Evolutionary conservation across 2,888 invertebrate genomes (phyloP).

Genomic region (Lepidochrysops patricia): DNA sequence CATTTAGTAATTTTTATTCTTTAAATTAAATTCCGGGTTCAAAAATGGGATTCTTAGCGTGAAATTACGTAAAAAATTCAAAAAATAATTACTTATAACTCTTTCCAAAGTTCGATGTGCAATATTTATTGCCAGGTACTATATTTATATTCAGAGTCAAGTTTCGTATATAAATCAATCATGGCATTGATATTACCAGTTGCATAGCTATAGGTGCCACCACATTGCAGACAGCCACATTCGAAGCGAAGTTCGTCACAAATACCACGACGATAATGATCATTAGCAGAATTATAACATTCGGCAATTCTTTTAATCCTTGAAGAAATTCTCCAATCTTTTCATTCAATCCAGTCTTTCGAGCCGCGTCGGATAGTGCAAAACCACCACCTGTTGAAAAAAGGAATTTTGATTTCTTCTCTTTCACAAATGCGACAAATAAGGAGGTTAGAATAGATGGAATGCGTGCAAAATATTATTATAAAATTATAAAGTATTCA

Average conservation of each 20-base stretch:
- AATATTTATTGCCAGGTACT: no score
- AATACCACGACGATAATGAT: constrained; percentile 38
- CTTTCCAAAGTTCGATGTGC: no score
- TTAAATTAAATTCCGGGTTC: no score
- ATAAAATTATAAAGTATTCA: no score
- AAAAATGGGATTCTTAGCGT: no score
- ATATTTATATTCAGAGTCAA: no score
- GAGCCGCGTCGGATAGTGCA: constrained; percentile 42
- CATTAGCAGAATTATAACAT: constrained; percentile 32
- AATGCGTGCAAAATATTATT: no score
- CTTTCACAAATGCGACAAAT: no score
- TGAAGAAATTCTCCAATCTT: constrained; percentile 37
- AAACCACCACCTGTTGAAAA: constrained; percentile 46
- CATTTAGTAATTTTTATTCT: no score
- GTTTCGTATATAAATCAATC: no score
- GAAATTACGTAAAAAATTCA: no score
- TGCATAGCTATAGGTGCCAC: constrained; percentile 51
- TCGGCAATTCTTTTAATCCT: constrained; percentile 31
- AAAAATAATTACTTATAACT: not conserved
- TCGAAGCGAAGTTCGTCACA: constrained; percentile 57
- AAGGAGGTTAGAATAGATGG: no score
- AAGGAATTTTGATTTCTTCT: not conserved
- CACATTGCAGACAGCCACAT: constrained; percentile 53
- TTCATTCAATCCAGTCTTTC: constrained; percentile 39
- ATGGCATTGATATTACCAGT: constrained; percentile 36